Evolutionary conservation across 1,140 invertebrate genomes (phyloP).

Genomic region (Berghia stephanieae): DNA sequence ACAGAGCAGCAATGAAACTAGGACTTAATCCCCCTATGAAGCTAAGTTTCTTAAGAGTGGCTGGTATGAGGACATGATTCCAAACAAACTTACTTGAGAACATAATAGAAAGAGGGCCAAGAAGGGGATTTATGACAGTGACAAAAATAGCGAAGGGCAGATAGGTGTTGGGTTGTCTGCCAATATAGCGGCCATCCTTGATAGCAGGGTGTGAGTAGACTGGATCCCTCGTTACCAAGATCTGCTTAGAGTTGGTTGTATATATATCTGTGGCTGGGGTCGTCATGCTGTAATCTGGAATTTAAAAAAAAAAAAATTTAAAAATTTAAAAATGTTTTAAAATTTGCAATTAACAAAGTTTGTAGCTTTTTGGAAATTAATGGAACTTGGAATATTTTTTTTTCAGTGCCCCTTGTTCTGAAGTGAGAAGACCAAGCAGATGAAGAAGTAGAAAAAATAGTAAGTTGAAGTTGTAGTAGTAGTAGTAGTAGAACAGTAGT

Average conservation of each 20-base stretch:
- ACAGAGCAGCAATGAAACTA: too few relatives aligned
- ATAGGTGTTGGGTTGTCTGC: conserved; percentile 51
- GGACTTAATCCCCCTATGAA: too few relatives aligned
- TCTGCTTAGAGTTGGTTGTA: conserved; percentile 45
- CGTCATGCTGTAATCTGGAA: conserved; percentile 33
- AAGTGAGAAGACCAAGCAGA: too few relatives aligned
- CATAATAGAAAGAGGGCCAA: conserved; percentile 55
- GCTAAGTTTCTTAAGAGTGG: neutral
- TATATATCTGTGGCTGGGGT: conserved; percentile 38
- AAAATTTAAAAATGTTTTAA: too few relatives aligned
- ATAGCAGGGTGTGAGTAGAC: conserved; percentile 53
- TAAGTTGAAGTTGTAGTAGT: too few relatives aligned
- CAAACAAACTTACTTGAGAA: conserved; percentile 52
- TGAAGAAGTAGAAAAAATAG: too few relatives aligned
- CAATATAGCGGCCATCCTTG: conserved; percentile 53
- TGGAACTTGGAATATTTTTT: too few relatives aligned
- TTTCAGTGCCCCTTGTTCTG: too few relatives aligned
- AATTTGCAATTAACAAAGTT: too few relatives aligned
- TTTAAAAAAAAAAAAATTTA: too few relatives aligned
- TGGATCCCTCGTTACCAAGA: conserved; percentile 57
- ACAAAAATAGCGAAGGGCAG: conserved; percentile 47
- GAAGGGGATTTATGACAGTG: conserved; percentile 53
- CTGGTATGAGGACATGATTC: neutral
- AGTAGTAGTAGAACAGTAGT: too few relatives aligned
- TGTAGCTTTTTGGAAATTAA: too few relatives aligned